Base-by-base conservation (phyloP, 2,888 invertebrate genomes). In the Drosophila pullipes region DNA sequence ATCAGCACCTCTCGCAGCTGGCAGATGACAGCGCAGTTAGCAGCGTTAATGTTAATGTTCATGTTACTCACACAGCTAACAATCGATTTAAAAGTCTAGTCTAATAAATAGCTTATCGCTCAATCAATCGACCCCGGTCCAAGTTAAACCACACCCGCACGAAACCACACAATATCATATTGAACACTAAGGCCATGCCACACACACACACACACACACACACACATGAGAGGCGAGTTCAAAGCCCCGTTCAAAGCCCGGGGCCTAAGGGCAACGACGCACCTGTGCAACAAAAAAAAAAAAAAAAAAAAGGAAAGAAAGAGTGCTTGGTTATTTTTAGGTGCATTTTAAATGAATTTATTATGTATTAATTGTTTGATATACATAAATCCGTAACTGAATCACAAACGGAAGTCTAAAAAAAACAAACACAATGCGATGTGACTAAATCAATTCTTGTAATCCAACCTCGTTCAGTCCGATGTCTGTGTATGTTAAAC, bases 361-460 rank as follows among this genome's bases (percentile, higher is more conserved):
- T 90, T 75, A 47, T 75, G 74, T 75, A 78, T 84, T 89, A 83
- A 78, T 83, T 81, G 72, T 47, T 61, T 72, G 59, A 75, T 89
- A 75, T 72, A 66, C 67, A 67, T 81, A 64, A 63, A 13, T 58
- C 64, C 41, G 31, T 37, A 66, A 49, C 78, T 85, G 90, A 85
- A 70, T 85, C 84, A 85, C 85, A 76, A 74, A 74, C 80, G 68
- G 70, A 79, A 83, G 74, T 76, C 67, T 9, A 47, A 47, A 30
- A 62, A 62, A 39, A 53, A 31, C 47, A 53, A 35, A 62, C 28
- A 64, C 57, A 64, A 28, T 57, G 37, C 55, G 69, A 59, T 80
- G 66, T 82, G 71, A 69, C 74, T 73, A 72, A 81, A 82, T 74
- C 83, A 78, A 76, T 78, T 85, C 89, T 89, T 90, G 89, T 70